A percentile compares a stretch with the other conserved stretches of the same genome.
phyloP scores from a whole-genome alignment of 1,140 invertebrate species.

The Zeugodacus cucurbitae region DNA sequence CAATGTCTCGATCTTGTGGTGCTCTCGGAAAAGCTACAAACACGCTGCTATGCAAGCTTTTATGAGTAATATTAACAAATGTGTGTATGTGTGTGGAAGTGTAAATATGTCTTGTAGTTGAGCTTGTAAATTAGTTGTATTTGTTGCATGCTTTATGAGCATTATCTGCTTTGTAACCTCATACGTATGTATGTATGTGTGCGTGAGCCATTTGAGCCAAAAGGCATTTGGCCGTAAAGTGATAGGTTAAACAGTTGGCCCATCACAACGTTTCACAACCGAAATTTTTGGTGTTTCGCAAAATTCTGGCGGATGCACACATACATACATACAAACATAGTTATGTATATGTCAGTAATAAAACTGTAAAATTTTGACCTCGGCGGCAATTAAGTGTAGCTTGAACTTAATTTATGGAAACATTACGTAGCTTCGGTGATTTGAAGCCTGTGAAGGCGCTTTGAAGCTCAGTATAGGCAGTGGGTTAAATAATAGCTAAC shows the following conservation, averaged over 20 bases:
- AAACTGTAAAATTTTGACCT: neutral
- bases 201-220: neutral
- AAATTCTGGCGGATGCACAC: neutral
- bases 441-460: neutral
- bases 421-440: neutral
- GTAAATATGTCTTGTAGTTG: neutral
- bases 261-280: neutral
- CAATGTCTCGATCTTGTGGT: slow-evolving; percentile 37
- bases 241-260: slow-evolving; percentile 8
- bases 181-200: neutral
- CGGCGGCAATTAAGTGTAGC: neutral
- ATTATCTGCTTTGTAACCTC: neutral
- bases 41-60: neutral
- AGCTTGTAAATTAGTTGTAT: neutral
- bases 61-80: neutral
- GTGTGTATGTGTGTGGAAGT: neutral
- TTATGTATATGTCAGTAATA: neutral
- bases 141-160: neutral
- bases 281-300: neutral
- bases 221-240: slow-evolving; percentile 5
- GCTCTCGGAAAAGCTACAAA: neutral
- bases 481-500: neutral
- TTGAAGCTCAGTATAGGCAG: neutral
- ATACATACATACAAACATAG: neutral
- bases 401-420: neutral